phyloP scores from a whole-genome alignment of 2,113 vertebrate species.

The Pelusios castaneus region DNA sequence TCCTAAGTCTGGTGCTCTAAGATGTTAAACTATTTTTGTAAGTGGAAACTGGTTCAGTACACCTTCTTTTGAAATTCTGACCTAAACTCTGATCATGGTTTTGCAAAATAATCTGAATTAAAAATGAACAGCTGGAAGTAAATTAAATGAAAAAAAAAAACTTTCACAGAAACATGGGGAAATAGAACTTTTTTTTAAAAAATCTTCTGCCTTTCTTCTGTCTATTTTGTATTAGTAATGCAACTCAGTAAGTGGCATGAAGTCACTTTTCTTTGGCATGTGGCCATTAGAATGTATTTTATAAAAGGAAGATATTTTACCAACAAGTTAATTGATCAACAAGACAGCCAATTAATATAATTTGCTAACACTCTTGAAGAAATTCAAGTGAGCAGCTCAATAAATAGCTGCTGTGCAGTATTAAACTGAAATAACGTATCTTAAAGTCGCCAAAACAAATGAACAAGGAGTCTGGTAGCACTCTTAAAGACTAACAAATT shows the following conservation, averaged over 20 bases:
- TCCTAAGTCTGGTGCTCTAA: background rate
- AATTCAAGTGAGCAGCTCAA: background rate
- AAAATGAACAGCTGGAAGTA: background rate
- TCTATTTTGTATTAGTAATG: background rate
- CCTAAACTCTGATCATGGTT: background rate
- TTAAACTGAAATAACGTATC: rapidly evolving
- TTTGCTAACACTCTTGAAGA: conserved; percentile 6
- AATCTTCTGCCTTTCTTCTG: background rate
- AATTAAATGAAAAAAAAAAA: background rate
- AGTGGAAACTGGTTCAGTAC: background rate
- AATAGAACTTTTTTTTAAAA: background rate
- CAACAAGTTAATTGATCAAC: conserved; percentile 2
- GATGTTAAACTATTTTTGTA: too few species aligned
- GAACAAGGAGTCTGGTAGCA: too few species aligned
- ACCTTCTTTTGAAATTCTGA: background rate
- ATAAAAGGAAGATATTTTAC: conserved; percentile 35
- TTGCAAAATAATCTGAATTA: background rate
- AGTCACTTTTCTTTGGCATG: conserved; percentile 3
- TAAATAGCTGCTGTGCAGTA: background rate
- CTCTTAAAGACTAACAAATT: too few species aligned
- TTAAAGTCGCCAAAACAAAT: background rate
- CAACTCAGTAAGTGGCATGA: background rate
- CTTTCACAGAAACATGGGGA: background rate
- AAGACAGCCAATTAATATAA: conserved; percentile 25
- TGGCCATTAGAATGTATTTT: background rate